Evolutionary conservation across 2,113 vertebrate species (phyloP).

Genomic region (Pseudorhombus dupliciocellatus): DNA sequence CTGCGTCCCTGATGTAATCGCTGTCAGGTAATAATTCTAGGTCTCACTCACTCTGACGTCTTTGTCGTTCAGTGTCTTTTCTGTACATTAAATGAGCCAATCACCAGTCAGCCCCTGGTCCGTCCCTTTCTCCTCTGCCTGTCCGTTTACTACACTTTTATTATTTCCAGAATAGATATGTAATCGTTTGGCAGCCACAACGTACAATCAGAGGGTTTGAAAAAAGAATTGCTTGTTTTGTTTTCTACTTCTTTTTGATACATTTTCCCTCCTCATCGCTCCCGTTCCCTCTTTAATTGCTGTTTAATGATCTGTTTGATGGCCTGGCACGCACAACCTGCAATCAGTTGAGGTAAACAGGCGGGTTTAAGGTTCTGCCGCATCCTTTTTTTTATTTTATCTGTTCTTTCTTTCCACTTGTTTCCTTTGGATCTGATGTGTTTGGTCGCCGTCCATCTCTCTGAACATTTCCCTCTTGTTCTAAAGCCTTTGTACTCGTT

Average conservation of each 20-base stretch:
- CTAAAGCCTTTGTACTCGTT: neutral
- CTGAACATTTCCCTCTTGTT: conserved; percentile 9
- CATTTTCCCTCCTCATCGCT: conserved; percentile 42
- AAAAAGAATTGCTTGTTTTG: conserved; percentile 36
- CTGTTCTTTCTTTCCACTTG: conserved; percentile 45
- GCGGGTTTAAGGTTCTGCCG: conserved; percentile 33
- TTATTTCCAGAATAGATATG: conserved; percentile 52
- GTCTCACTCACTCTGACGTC: neutral
- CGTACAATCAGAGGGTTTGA: conserved; percentile 53
- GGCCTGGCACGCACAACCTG: conserved; percentile 53
- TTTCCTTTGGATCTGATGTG: conserved; percentile 27
- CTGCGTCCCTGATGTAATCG: neutral
- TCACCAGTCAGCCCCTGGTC: neutral
- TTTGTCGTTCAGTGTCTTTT: neutral
- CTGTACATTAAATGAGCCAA: neutral
- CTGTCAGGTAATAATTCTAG: conserved; percentile 5
- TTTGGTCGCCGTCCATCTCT: conserved; percentile 19
- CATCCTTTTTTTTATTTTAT: conserved; percentile 54
- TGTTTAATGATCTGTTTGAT: conserved; percentile 66
- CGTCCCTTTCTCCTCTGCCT: neutral
- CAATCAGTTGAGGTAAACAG: conserved; percentile 59
- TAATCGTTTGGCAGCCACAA: conserved; percentile 37
- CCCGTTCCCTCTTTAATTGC: conserved; percentile 64
- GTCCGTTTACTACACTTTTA: conserved; percentile 31
- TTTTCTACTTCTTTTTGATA: conserved; percentile 61